Evolutionary conservation across 2,888 invertebrate species (phyloP).

Genomic region (Polylopha cassiicola): DNA sequence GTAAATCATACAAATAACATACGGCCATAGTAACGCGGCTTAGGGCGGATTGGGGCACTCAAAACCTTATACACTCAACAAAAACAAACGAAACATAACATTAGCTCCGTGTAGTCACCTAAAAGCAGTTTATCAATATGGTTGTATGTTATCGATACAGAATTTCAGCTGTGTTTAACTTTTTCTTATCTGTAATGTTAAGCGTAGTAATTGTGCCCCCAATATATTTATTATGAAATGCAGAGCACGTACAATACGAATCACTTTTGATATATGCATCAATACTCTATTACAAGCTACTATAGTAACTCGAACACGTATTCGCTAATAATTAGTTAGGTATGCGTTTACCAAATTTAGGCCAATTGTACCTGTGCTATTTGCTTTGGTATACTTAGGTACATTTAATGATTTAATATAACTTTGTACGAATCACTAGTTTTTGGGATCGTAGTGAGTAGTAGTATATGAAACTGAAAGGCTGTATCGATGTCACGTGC

Average conservation of each 20-base stretch:
- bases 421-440: background rate
- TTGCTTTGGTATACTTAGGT: slow-evolving; percentile 2
- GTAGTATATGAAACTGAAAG: slow-evolving; percentile 41
- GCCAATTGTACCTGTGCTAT: no score
- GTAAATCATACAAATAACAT: slow-evolving; percentile 54
- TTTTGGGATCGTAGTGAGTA: slow-evolving; percentile 1
- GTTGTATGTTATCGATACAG: slow-evolving; percentile 53
- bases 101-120: slow-evolving; percentile 73
- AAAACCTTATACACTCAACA: slow-evolving; percentile 57
- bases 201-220: background rate
- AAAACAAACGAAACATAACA: slow-evolving; percentile 62
- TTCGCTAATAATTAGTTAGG: no score
- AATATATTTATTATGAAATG: background rate
- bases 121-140: slow-evolving; percentile 60
- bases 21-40: slow-evolving; percentile 66
- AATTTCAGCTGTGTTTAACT: slow-evolving; percentile 42
- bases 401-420: slow-evolving; percentile 16
- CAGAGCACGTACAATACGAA: no score
- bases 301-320: no score
- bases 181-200: slow-evolving; percentile 22
- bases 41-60: slow-evolving; percentile 65
- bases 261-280: no score
- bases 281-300: no score
- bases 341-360: no score
- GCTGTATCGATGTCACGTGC: slow-evolving; percentile 54